phyloP scores from a whole-genome alignment of 2,888 invertebrate species.

The Drosophila peninsularis region DNA sequence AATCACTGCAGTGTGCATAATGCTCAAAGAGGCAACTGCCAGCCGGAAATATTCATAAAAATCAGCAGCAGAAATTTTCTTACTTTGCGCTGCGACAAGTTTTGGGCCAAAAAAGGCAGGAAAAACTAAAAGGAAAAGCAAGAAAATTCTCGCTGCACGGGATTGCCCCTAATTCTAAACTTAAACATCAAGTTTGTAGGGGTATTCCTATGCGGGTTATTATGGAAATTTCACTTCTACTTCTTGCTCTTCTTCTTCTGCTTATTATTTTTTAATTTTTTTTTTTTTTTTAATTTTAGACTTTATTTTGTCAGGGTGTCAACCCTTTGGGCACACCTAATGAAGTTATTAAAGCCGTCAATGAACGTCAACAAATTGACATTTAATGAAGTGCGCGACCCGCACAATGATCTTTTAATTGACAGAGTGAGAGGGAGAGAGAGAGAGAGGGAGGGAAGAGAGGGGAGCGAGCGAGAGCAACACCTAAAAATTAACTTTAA shows the following conservation, averaged over 20 bases:
- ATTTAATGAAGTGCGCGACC: slow-evolving; percentile 75
- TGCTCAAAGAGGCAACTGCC: slow-evolving; percentile 40
- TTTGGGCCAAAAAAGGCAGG: neutral
- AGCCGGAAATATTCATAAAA: slow-evolving; percentile 59
- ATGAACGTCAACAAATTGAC: slow-evolving; percentile 79
- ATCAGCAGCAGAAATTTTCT: slow-evolving; percentile 38
- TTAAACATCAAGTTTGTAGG: slow-evolving; percentile 19
- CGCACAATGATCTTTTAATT: slow-evolving; percentile 79
- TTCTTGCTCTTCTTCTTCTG: neutral
- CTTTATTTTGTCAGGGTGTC: slow-evolving; percentile 15
- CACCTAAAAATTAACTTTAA: slow-evolving; percentile 71
- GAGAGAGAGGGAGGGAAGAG: neutral
- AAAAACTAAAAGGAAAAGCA: neutral
- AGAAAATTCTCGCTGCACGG: slow-evolving; percentile 4
- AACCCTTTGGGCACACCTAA: slow-evolving; percentile 61
- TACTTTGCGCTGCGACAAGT: slow-evolving; percentile 33
- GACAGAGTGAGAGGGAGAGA: slow-evolving; percentile 10
- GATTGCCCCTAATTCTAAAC: slow-evolving; percentile 37
- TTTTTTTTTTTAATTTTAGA: slow-evolving; percentile 4
- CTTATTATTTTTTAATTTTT: neutral
- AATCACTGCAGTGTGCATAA: slow-evolving; percentile 80
- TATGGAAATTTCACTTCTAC: neutral
- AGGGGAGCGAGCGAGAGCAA: neutral
- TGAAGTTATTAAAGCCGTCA: slow-evolving; percentile 75
- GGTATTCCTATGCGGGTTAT: slow-evolving; percentile 46